Evolutionary conservation across 2,888 invertebrate species (phyloP).

Genomic region (Incurvaria masculella): DNA sequence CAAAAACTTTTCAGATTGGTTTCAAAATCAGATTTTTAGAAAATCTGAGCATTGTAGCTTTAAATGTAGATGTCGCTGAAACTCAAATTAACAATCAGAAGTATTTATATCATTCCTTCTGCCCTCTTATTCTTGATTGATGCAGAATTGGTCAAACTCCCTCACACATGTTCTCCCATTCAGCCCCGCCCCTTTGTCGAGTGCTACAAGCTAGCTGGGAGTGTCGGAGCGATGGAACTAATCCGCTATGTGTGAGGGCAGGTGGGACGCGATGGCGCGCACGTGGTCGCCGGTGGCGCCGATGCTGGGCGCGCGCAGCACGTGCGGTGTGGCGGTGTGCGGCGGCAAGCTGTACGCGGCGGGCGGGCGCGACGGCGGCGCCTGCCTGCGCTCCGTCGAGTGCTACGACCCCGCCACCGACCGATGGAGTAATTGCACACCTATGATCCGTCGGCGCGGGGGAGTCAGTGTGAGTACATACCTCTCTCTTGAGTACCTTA

Average conservation of each 20-base stretch:
- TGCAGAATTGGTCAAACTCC: no score
- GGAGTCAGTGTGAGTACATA: slow-evolving; percentile 77
- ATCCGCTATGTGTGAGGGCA: slow-evolving; percentile 23
- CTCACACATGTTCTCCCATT: no score
- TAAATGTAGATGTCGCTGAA: no score
- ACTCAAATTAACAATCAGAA: no score
- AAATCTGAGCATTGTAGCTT: no score
- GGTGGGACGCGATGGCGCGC: slow-evolving; percentile 86
- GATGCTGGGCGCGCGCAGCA: slow-evolving; percentile 85
- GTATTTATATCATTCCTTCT: no score
- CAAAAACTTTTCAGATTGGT: no score
- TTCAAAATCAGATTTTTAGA: no score
- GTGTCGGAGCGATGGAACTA: not conserved
- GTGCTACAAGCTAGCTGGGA: not conserved
- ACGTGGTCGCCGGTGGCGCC: slow-evolving; percentile 89
- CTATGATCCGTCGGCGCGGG: slow-evolving; percentile 83
- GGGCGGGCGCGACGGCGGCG: slow-evolving; percentile 89
- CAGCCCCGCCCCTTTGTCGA: no score
- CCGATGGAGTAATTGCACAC: slow-evolving; percentile 79
- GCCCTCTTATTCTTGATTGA: no score
- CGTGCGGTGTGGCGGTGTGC: slow-evolving; percentile 87
- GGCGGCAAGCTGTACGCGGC: slow-evolving; percentile 85
- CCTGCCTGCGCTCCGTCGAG: slow-evolving; percentile 88
- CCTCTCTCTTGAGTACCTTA: no score
- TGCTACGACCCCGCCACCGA: slow-evolving; percentile 73